Conservation (phyloP, 2,797 vertebrate genomes). For the Eulemur mongoz region DNA sequence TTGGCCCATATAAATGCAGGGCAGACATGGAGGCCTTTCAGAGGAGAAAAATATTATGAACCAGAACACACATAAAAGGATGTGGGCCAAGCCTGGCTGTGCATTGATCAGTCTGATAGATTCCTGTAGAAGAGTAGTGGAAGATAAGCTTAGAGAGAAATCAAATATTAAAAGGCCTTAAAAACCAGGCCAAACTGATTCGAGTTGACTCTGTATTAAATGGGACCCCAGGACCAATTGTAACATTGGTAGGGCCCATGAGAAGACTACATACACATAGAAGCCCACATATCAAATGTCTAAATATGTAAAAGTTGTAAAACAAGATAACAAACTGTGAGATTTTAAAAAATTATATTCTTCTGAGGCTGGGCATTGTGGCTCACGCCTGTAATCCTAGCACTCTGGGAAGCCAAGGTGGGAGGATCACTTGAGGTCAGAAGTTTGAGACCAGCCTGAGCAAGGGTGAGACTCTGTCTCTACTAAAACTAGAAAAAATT, state of each 20-base stretch:
- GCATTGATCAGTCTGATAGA: neutral
- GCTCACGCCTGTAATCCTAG: no score
- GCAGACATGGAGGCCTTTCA: neutral
- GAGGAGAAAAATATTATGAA: neutral
- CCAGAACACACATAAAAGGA: neutral
- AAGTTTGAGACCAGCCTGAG: no score
- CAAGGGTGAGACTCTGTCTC: no score
- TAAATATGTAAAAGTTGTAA: constrained; percentile 27
- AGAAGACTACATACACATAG: neutral
- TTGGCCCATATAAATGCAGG: neutral
- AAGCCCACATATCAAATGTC: neutral
- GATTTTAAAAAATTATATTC: neutral
- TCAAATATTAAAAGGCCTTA: neutral
- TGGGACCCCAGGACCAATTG: neutral
- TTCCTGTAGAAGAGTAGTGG: neutral
- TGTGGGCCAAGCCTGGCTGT: neutral
- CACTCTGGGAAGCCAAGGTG: no score
- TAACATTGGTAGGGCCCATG: neutral
- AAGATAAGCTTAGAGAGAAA: constrained; percentile 1
- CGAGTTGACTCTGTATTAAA: constrained; percentile 6
- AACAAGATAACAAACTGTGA: constrained; percentile 16
- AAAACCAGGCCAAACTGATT: neutral
- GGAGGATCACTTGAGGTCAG: no score
- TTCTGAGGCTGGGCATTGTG: neutral
- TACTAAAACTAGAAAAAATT: no score